Evolutionary conservation across 2,113 vertebrate species (phyloP).

Genomic region (Paramormyrops kingsleyae): DNA sequence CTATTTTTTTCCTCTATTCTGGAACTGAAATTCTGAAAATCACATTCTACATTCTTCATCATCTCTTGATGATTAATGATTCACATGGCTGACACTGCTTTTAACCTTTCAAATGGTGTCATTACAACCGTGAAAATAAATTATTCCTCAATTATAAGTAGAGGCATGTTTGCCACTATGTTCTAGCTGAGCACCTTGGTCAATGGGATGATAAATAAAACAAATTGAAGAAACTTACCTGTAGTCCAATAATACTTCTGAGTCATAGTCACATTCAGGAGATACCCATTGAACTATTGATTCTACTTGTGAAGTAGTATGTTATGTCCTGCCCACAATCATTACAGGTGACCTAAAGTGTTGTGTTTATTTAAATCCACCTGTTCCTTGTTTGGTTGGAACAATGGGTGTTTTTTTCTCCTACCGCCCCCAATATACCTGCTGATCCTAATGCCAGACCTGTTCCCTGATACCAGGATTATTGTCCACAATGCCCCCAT

Average conservation of each 20-base stretch:
- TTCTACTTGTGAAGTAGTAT: neutral
- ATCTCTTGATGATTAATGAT: neutral
- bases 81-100: conserved; percentile 2
- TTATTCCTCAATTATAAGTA: neutral
- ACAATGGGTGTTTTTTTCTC: neutral
- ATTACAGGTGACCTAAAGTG: neutral
- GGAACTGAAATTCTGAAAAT: neutral
- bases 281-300: neutral
- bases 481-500: neutral
- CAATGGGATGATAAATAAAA: neutral
- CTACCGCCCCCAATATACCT: neutral
- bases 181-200: neutral
- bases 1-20: neutral
- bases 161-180: neutral
- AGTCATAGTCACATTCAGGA: neutral
- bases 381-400: neutral
- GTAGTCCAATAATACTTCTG: neutral
- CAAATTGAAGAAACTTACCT: neutral
- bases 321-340: neutral
- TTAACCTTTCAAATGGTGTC: neutral
- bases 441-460: neutral
- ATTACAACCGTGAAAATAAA: neutral
- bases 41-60: neutral
- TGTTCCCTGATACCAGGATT: neutral
- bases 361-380: neutral